phyloP scores from a whole-genome alignment of 2,797 vertebrate genomes.

The Nyctibius grandis region DNA sequence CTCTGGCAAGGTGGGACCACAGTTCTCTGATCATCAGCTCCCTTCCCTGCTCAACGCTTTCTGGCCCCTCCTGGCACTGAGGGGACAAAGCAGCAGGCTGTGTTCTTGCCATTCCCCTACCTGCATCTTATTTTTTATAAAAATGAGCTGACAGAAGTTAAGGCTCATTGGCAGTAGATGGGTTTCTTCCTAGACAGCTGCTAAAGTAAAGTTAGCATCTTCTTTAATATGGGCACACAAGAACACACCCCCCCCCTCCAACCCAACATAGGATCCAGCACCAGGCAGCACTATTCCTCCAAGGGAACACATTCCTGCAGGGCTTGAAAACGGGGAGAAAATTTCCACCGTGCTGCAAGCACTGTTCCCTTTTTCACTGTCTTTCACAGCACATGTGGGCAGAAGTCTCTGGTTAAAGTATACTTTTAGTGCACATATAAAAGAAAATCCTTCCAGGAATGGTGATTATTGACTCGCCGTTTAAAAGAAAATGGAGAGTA shows the following conservation, averaged over 20 bases:
- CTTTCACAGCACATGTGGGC: background rate
- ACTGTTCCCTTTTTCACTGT: background rate
- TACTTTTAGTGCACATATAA: background rate
- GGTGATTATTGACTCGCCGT: background rate
- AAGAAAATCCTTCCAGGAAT: background rate
- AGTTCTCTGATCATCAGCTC: background rate
- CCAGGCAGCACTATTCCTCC: background rate
- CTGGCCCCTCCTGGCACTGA: background rate
- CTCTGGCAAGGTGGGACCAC: background rate
- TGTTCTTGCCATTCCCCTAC: rapidly evolving
- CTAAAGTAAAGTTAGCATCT: background rate
- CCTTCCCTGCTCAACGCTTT: background rate
- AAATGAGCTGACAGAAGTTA: background rate
- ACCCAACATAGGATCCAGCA: background rate
- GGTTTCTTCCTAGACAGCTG: background rate
- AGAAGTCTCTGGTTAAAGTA: background rate
- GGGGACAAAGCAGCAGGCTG: background rate
- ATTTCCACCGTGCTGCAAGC: background rate
- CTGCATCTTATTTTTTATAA: background rate
- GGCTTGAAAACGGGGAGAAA: background rate
- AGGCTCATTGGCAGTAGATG: background rate
- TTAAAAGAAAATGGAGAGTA: conserved; percentile 1
- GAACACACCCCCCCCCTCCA: background rate
- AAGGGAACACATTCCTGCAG: background rate
- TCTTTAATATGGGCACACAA: background rate